These are phyloP conservation scores for Characodon lateralis DNA, from an alignment of 2,797 vertebrate genomes.

Conservation along the genomic window DNA sequence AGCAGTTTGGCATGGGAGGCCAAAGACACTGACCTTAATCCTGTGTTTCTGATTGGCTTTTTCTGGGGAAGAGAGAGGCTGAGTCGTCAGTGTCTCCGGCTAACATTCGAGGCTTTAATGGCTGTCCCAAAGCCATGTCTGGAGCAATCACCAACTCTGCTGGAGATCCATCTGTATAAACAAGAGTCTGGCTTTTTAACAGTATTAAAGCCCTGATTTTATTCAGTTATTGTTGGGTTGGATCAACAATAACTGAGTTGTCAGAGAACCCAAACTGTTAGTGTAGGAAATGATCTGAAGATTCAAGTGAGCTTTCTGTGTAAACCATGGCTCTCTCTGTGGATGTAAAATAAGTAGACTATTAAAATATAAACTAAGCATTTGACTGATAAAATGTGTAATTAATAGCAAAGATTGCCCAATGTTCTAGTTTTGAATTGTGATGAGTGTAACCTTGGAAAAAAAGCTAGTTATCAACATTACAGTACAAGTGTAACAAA, in stretches of 20 bases:
- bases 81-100: conserved; percentile 25
- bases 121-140: conserved; percentile 39
- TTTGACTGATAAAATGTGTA: neutral
- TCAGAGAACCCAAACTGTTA: neutral
- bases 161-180: conserved; percentile 6
- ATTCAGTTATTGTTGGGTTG: neutral
- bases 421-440: too few species aligned
- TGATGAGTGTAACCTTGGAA: neutral
- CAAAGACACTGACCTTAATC: conserved; percentile 81
- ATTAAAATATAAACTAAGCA: neutral
- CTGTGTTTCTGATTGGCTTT: conserved; percentile 62
- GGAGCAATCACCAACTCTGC: conserved; percentile 8
- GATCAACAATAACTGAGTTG: neutral
- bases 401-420: neutral
- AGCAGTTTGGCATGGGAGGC: conserved; percentile 68
- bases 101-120: conserved; percentile 52
- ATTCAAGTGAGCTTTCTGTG: neutral
- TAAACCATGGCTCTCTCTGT: neutral
- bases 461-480: neutral
- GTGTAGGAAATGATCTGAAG: neutral
- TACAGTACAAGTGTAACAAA: neutral
- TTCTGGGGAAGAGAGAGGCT: conserved; percentile 48
- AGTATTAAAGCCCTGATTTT: neutral
- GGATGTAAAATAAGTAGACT: neutral
- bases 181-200: neutral